Evolutionary conservation across 2,888 invertebrate species (phyloP), one percentile per base, ranked within the genome.

Genomic region (Epistrophella euchroma): DNA sequence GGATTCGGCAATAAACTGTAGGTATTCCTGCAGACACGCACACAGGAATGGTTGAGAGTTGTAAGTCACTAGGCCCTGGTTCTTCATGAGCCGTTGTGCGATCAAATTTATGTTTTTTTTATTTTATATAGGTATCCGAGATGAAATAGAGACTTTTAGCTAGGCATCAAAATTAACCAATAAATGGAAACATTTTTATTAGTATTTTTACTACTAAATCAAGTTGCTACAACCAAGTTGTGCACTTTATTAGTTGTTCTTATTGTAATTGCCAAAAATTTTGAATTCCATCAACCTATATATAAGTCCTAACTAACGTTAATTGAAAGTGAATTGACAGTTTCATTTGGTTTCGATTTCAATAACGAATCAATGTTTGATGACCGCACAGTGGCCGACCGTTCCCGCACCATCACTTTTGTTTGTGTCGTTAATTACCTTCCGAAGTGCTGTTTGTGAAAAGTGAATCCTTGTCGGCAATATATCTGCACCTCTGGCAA

Each of bases 381-480:
- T 56, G 28, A 50, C 40, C 19, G 22, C 11, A 17, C 37, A 11
- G 19, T 32, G 32, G 11, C 17, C 32, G 15, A 45, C 35, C 15
- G 25, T 50, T 50, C 28, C 28, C 32, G 19, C 43, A 13, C 15
- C 32, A 4, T n/a, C 60, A 55, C 0, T 22, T 28, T 52, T 80
- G 75, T 80, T 80, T 75, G 80, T 55, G 19, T 75, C 75, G 55
- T 75, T 80, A 75, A 80, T 75, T 80, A 75, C 74, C 68, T 5
- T 35, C 37, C 17, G 13, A 15, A 72, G 17, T 35, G 4, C 66
- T 68, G 17, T 52, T 22, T 68, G 52, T 68, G 52, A 68, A 68
- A 35, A 37, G 52, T 37, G 66, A 47, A 15, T 66, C 19, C 32
- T 47, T 35, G 66, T 32, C 47, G 28, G 25, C 62, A 32, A 25